Evolutionary conservation across 2,888 invertebrate genomes (phyloP).

Genomic region (Lathronympha strigana): DNA sequence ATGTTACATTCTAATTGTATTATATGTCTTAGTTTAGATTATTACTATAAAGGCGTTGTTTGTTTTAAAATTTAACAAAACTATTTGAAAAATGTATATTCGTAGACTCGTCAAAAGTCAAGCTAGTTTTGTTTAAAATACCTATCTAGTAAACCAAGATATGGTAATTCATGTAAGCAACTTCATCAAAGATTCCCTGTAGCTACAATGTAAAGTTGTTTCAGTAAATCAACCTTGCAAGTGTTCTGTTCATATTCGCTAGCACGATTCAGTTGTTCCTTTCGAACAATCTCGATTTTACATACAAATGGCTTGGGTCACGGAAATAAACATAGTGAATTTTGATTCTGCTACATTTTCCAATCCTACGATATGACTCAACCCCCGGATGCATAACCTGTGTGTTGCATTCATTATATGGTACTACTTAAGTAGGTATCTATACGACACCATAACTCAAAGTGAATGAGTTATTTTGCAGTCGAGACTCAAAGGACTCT

Average conservation of each 20-base stretch:
- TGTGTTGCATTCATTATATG: not conserved
- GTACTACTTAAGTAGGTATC: no score
- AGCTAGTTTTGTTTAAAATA: no score
- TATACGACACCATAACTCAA: not conserved
- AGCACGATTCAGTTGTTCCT: slow-evolving; percentile 22
- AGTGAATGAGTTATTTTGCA: not conserved
- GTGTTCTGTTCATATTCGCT: slow-evolving; percentile 8
- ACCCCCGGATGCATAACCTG: not conserved
- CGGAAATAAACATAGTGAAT: slow-evolving; percentile 26
- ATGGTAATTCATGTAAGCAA: not conserved
- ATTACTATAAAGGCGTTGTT: no score
- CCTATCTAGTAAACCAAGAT: no score
- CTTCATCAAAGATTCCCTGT: not conserved
- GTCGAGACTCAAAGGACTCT: no score
- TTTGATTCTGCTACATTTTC: slow-evolving; percentile 28
- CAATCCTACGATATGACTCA: slow-evolving; percentile 19
- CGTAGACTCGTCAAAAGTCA: no score
- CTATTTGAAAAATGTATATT: no score
- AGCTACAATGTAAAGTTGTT: slow-evolving; percentile 3
- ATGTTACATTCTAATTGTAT: no score
- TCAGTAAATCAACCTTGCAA: slow-evolving; percentile 19
- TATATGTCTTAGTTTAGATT: no score
- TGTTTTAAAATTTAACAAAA: no score
- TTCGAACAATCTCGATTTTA: slow-evolving; percentile 32
- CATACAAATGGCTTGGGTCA: slow-evolving; percentile 29